Evolutionary conservation across 2,888 invertebrate species (phyloP), one percentile per base, ranked within the genome.

Genomic region (Aquatica leii): DNA sequence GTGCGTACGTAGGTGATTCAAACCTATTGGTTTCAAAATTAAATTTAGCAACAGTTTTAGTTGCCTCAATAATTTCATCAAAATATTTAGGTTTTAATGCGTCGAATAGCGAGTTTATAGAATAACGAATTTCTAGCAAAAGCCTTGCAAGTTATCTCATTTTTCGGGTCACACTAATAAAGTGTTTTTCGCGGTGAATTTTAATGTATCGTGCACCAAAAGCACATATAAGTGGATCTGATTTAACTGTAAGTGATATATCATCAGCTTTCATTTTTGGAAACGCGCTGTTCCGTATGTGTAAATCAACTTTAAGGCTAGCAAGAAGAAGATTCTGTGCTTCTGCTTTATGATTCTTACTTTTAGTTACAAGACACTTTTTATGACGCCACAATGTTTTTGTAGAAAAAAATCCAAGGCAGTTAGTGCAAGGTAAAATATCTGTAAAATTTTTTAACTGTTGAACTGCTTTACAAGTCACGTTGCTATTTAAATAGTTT

Each of bases 121-220:
- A 21, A 5, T 35, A 48, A 6, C 48, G 61, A 15, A 69, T 43
- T 48, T 64, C 60, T 34, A 69, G 50, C 17, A 69, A 31, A 8
- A 66, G 46, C 59, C 63, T 60, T 1, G 64, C 34, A 1, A 69
- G 21, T 41, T 67, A 67, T 14, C 69, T 43, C 67, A 69, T 69
- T 61, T 69, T 67, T 20, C 65, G 34, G 1, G 56, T 51, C 3
- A 65, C 56, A 37, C 65, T 59, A 18, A 62, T 49, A 20, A 57
- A 68, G 59, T 68, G 64, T 21, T 58, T 66, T 54, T 69, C 66
- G 12, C 64, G 20, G 35, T 69, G 66, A 15, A 17, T 31, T 53
- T 62, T 59, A 18, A 68, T 34, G 50, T 68, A 66, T 20, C 60
- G 20, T 35, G 62, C 66, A 46, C 53, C 66, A 51, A 68, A 68